These are phyloP conservation scores for Diglossa cyanea DNA, from an alignment of 2,797 vertebrate species.

Conservation along the genomic window DNA sequence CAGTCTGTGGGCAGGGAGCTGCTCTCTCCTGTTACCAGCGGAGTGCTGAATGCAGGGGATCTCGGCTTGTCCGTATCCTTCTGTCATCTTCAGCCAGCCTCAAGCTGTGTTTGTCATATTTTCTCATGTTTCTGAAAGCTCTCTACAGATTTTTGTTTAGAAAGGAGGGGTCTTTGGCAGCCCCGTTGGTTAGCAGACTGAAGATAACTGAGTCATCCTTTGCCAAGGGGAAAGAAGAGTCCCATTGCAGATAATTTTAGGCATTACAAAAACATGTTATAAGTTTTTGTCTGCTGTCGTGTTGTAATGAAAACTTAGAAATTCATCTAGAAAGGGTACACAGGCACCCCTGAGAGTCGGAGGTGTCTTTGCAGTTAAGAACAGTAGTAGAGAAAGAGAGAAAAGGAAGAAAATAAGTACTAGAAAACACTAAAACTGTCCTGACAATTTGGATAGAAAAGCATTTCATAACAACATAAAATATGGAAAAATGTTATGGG, in stretches of 20 bases:
- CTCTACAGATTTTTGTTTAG: background rate
- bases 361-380: background rate
- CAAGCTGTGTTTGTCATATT: background rate
- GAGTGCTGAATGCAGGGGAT: background rate
- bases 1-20: background rate
- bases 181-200: background rate
- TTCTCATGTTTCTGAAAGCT: background rate
- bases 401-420: background rate
- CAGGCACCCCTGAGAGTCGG: background rate
- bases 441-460: background rate
- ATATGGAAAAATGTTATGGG: background rate
- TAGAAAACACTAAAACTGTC: background rate
- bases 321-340: background rate
- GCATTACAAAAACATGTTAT: background rate
- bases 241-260: background rate
- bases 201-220: background rate
- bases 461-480: background rate
- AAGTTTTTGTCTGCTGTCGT: background rate
- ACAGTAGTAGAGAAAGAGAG: background rate
- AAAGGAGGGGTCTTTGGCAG: background rate
- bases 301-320: background rate
- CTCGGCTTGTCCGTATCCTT: background rate
- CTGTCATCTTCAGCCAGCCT: background rate
- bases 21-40: background rate
- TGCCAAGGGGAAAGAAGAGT: background rate